These are phyloP conservation scores for Circaetus cinerascens DNA, from an alignment of 2,113 vertebrate species.

Conservation along the genomic window DNA sequence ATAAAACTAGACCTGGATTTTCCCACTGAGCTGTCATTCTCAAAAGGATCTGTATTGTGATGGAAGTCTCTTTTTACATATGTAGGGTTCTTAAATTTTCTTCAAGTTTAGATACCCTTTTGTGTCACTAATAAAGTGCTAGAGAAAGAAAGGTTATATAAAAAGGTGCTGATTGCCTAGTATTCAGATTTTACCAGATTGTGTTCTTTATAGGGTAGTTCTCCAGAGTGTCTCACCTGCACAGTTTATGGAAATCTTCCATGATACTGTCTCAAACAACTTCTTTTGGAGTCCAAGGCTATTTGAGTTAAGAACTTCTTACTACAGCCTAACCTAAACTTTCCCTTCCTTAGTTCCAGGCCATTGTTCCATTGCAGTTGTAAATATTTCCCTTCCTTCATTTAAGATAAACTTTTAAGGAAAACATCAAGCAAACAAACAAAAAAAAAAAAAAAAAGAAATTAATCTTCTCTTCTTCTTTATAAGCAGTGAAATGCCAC, in stretches of 20 bases:
- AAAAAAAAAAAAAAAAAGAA: background rate
- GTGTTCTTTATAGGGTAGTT: background rate
- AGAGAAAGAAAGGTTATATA: background rate
- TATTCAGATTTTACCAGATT: background rate
- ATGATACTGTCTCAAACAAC: background rate
- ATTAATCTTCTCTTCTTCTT: conserved; percentile 44
- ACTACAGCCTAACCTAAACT: conserved; percentile 31
- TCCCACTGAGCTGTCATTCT: background rate
- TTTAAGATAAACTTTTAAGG: conserved; percentile 67
- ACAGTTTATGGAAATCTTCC: background rate
- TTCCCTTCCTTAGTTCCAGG: conserved; percentile 63
- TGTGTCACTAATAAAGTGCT: background rate
- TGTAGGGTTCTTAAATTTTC: background rate
- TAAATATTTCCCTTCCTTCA: conserved; percentile 71
- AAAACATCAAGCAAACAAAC: conserved; percentile 68
- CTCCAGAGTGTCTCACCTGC: background rate
- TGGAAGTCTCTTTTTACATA: background rate
- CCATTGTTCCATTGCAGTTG: conserved; percentile 52
- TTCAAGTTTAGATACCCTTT: background rate
- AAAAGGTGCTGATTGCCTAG: background rate
- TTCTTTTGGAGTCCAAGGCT: background rate
- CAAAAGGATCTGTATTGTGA: background rate
- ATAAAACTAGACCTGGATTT: background rate
- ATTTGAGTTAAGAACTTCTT: conserved; percentile 11
- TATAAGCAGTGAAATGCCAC: conserved; percentile 44